Percentiles rank a stretch among this genome's conserved stretches.
phyloP scores from a whole-genome alignment of 2,888 invertebrate genomes.

The Tinea semifulvella region DNA sequence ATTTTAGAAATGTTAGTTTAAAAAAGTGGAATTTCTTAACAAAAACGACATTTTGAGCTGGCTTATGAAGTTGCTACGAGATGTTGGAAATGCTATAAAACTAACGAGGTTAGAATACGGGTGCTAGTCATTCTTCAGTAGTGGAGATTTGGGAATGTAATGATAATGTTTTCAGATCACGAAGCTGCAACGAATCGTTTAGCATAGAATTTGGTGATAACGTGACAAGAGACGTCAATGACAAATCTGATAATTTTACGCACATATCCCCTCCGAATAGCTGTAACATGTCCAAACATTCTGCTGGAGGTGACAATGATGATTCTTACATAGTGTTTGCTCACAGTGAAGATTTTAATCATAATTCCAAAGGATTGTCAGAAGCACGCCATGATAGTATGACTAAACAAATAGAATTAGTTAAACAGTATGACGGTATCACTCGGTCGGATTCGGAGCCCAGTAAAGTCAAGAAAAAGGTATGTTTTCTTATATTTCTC shows the following conservation, averaged over 20 bases:
- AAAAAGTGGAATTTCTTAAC: too few species aligned
- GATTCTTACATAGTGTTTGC: slow-evolving; percentile 51
- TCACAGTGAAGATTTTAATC: slow-evolving; percentile 24
- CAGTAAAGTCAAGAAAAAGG: slow-evolving; percentile 40
- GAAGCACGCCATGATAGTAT: slow-evolving; percentile 27
- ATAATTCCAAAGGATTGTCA: slow-evolving; percentile 20
- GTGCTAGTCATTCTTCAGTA: too few species aligned
- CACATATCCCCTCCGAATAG: slow-evolving; percentile 15
- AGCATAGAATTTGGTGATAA: slow-evolving; percentile 54
- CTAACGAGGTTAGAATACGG: too few species aligned
- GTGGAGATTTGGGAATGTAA: too few species aligned
- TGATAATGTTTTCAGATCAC: slow-evolving; percentile 37
- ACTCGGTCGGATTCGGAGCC: slow-evolving; percentile 31
- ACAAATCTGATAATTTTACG: slow-evolving; percentile 12
- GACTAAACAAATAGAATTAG: slow-evolving; percentile 40
- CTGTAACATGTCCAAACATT: slow-evolving; percentile 6
- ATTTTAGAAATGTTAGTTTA: too few species aligned
- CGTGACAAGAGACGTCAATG: slow-evolving; percentile 25
- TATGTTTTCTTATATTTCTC: too few species aligned
- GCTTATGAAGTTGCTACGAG: too few species aligned
- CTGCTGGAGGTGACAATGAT: slow-evolving; percentile 28
- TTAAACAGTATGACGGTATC: slow-evolving; percentile 37
- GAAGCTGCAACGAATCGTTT: slow-evolving; percentile 57
- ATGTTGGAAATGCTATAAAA: too few species aligned
- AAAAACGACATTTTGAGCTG: too few species aligned